Evolutionary conservation across 2,113 vertebrate species (phyloP), one percentile per base, ranked within the genome.

Genomic region (Bubalus kerabau): DNA sequence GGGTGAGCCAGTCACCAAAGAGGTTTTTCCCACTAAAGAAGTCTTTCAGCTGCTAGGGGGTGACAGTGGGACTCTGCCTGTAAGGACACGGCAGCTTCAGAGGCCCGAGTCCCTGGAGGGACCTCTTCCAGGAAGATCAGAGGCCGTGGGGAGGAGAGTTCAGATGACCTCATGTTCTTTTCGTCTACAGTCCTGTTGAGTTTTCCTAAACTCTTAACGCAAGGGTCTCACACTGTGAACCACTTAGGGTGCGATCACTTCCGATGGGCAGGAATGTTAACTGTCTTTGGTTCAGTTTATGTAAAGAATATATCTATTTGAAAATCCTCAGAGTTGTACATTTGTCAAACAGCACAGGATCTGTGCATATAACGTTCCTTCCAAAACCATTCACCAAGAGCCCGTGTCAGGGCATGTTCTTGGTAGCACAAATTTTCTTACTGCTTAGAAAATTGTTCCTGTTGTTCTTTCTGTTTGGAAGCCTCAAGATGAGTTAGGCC

Each of bases 161-260:
- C 21, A 17, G n/a, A 48, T 83, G 91, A 87, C 93, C 93, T 97
- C 89, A 48, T 2, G 24, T 67, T 71, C 30, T 62, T 43, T 30
- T 52, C 26, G 17, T 56, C 80, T 62, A 6, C 10, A 12, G n/a
- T 54, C 71, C 26, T 3, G 23, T 23, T 16, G 78, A 26, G 46
- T 62, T 91, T 24, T 40, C 43, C 19, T 80, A 19, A 54, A 40
- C 86, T 52, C 87, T 82, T 15, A 78, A 81, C 36, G 87, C 48
- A 19, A 74, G 86, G 95, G 85, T 94, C 59, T 98, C 64, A 40
- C 0, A 23, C 96, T 97, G 98, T 90, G 98, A 93, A 60, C 43
- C 91, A 13, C 0, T 3, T 54, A 76, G 87, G 6, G 13, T 0
- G 40, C 15, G 62, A 71, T 84, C 62, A 12, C 94, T 88, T 95